Base-by-base conservation (phyloP, 2,797 vertebrate genomes). In the Perodicticus potto region DNA sequence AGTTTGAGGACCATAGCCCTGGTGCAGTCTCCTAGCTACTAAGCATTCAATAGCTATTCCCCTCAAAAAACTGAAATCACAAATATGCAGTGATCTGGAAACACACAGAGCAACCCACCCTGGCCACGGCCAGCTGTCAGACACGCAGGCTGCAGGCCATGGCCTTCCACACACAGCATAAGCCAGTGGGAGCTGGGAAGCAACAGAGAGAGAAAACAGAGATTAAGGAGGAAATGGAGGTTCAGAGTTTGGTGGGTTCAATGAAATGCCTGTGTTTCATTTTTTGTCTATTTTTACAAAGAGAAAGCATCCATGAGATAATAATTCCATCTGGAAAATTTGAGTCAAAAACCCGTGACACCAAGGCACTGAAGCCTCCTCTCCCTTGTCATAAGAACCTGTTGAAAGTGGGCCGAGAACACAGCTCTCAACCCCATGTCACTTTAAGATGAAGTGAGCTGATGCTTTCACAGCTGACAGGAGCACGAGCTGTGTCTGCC, bases 1-100 rank as follows among this genome's bases (percentile, higher is more conserved):
- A 20, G 16, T 12, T 2, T 3, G 0, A 0, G 8, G 17, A 9
- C 17, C 34, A 0, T 1, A 19, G 40, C 1, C 0, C 0, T 14
- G 11, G 45, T 0, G 7, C 32, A 19, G 63, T 6, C 16, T 22
- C 1, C 25, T 19, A 0, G 14, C 20, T 16, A 2, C 37, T 3
- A 37, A 27, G 19, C 23, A 16, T 2, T 23, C 8, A 34, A 29
- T 2, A 29, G 17, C 43, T 45, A 3, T 22, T 22, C 49, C 49
- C 49, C 14, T 53, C 49, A 53, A 53, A 53, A 17, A 11, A 40
- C 11, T 5, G 20, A 23, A 81, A 12, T 22, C 1, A 17, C 43
- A 40, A 6, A 23, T 0, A 45, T 0, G 17, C 34, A 12, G 74
- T 0, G 5, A 40, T 32, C 27, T 4, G 3, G 12, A 65, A 55